Base-by-base conservation (phyloP, 2,888 invertebrate species). In the Philhelius pedissequus region DNA sequence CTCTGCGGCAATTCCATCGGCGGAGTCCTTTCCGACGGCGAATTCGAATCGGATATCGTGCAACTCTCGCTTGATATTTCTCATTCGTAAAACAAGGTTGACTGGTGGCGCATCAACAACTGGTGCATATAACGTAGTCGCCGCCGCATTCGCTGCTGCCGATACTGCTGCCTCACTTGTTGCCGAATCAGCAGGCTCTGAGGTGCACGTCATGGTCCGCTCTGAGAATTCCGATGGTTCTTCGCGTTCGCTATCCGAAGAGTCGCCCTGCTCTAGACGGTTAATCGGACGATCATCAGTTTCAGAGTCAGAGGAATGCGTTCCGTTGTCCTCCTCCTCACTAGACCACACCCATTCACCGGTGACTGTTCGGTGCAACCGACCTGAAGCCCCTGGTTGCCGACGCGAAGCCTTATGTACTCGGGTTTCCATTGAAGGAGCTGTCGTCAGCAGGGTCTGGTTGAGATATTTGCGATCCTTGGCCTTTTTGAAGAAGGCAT, bases 321-420 rank as follows among this genome's bases (percentile, higher is more conserved):
- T 92, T 60, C 92, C 93, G 74, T 94, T 95, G 88, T 95, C 96
- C 88, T 98, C 97, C 89, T 98, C 98, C 89, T 97, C 97, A 88
- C 97, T 97, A 79, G 98, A 98, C 98, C 99, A 99, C 81, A 98
- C 98, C 99, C 99, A 99, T 91, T 98, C 98, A 40, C 99, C 99
- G 25, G 98, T 98, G 88, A 97, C 97, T 87, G 98, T 98, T 89
- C 98, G 95, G 92, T 98, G 98, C 86, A 98, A 92, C 0, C 96
- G 94, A 15, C 96, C 96, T 22, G 96, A 96, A 0, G 97, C 95
- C 30, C 97, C 97, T 0, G 97, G 97, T 92, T 96, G 96, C 86
- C 97, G 93, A 94, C 92, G 96, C 32, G 92, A 89, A 0, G 92
- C 97, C 94, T 98, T 98, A 90, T 97, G 96, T 9, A 98, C 97